These are phyloP conservation scores for Macquaria ambigua DNA, from an alignment of 2,113 vertebrate genomes.

Conservation along the genomic window DNA sequence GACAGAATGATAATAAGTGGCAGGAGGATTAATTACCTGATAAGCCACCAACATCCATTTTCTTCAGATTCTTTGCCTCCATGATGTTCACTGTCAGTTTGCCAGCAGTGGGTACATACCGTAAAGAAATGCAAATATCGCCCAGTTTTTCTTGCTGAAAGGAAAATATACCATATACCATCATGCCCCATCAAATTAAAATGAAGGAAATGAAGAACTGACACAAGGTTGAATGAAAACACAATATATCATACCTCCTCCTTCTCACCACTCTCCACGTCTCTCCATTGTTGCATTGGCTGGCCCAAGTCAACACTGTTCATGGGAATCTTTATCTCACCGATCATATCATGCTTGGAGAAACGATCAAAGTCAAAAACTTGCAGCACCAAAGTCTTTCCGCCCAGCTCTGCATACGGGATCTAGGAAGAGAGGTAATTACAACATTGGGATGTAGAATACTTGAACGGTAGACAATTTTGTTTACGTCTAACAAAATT, in stretches of 20 bases:
- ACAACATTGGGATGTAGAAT: neutral
- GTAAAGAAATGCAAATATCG: slow-evolving; percentile 91
- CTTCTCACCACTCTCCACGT: slow-evolving; percentile 88
- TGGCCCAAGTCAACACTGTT: slow-evolving; percentile 90
- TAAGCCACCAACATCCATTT: slow-evolving; percentile 93
- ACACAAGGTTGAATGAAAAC: neutral
- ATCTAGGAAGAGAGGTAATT: slow-evolving; percentile 78
- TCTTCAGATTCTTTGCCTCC: slow-evolving; percentile 91
- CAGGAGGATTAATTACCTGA: slow-evolving; percentile 82
- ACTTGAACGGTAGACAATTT: neutral
- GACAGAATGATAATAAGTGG: neutral
- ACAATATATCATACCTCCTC: slow-evolving; percentile 86
- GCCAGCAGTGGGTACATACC: slow-evolving; percentile 91
- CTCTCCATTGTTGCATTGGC: slow-evolving; percentile 89
- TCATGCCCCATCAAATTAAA: neutral
- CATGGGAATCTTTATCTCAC: slow-evolving; percentile 92
- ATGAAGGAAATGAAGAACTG: neutral
- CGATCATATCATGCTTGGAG: slow-evolving; percentile 93
- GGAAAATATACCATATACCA: neutral
- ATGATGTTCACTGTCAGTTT: slow-evolving; percentile 93
- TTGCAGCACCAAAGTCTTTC: slow-evolving; percentile 89
- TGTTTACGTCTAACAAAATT: neutral
- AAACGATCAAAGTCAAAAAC: slow-evolving; percentile 94
- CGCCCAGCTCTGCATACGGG: slow-evolving; percentile 91
- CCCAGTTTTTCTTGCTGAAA: slow-evolving; percentile 89